Evolutionary conservation across 1,140 invertebrate species (phyloP), one percentile per base, ranked within the genome.

Genomic region (Mercenaria mercenaria): DNA sequence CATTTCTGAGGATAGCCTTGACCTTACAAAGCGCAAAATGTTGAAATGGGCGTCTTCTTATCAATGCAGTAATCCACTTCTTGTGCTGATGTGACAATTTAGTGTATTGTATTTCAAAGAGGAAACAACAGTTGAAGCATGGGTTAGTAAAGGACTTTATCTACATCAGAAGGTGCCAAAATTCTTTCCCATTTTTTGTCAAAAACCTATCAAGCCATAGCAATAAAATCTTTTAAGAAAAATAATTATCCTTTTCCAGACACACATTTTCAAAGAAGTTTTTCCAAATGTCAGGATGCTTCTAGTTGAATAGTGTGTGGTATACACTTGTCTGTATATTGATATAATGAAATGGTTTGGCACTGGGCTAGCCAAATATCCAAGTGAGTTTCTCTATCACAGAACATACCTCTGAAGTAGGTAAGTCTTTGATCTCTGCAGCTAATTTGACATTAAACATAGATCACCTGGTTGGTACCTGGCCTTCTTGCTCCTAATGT

Each of bases 331-430:
- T 50, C 43, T 77, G 74, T 77, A 77, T 77, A 77, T 77, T 77
- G 74, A 77, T 77, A 77, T 77, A 50, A 77, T 52, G 47, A 77
- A 72, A 77, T 77, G 43, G 74, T 32, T 77, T 77, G 74, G 74
- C 74, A 77, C 13, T 41, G 32, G 26, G 32, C 26, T 26, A 15
- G 34, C 67, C 67, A 72, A 39, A 72, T 72, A 72, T 72, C 67
- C 67, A 13, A 37, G 34, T 39, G 67, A 72, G 67, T 72, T 72
- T 72, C 34, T 39, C 0, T 72, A 72, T 72, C 67, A 15, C 10
- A 29, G 34, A 13, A 20, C 39, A 15, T 72, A 39, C 34, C 67
- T 72, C 34, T 72, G 3, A 37, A 39, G 67, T 72, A 72, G 67
- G 67, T 72, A 39, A 39, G 34, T 26, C 67, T 72, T 72, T 72